A percentile compares a stretch with the other conserved stretches of the same genome.
These are phyloP conservation scores for Schizothorax lantsangensis DNA, from an alignment of 2,797 vertebrate species.

Conservation along the genomic window DNA sequence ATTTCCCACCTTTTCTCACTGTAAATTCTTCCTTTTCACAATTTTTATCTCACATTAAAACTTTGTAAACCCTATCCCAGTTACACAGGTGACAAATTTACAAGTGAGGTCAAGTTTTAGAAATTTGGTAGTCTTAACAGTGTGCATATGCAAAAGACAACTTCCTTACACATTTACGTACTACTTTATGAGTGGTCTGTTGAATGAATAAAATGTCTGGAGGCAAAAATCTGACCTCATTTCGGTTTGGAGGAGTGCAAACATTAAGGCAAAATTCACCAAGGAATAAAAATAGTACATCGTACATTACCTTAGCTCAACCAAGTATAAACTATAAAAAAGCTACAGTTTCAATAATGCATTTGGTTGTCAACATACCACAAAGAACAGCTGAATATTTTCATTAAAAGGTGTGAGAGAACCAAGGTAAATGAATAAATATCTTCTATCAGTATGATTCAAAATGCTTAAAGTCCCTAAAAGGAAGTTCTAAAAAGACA, in stretches of 20 bases:
- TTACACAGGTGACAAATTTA: constrained; percentile 23
- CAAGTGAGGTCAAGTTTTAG: background rate
- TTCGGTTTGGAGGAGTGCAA: constrained; percentile 58
- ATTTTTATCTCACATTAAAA: background rate
- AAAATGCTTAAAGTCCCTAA: constrained; percentile 61
- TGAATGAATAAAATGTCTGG: constrained; percentile 5
- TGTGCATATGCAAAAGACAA: constrained; percentile 21
- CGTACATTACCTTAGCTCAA: constrained; percentile 58
- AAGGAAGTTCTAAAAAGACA: constrained; percentile 68
- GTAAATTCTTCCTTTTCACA: background rate
- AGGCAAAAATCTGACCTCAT: constrained; percentile 47
- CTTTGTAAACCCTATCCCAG: background rate
- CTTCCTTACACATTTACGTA: background rate
- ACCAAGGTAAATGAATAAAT: constrained; percentile 7
- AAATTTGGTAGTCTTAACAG: constrained; percentile 3
- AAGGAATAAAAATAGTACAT: constrained; percentile 47
- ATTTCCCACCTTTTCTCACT: background rate
- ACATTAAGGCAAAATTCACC: constrained; percentile 73
- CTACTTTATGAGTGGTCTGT: constrained; percentile 2
- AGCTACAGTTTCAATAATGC: constrained; percentile 45
- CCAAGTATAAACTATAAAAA: constrained; percentile 30
- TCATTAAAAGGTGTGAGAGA: background rate
- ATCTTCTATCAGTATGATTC: constrained; percentile 61
- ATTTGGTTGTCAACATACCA: constrained; percentile 45
- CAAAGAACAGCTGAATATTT: constrained; percentile 7